phyloP scores from a whole-genome alignment of 2,888 invertebrate species.

The Trissoscelio sp. region DNA sequence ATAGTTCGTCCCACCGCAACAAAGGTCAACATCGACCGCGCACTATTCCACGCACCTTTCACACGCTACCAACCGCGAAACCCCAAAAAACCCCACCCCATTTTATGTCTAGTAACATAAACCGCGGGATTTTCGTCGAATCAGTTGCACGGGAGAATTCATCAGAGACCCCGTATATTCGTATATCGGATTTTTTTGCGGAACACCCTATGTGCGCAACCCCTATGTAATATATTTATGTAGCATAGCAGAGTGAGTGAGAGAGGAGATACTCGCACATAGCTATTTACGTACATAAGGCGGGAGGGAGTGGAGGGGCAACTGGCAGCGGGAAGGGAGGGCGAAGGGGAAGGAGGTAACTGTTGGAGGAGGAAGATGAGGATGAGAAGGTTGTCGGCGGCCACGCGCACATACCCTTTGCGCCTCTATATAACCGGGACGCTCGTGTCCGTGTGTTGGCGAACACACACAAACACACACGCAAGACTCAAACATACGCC shows the following conservation, averaged over 20 bases:
- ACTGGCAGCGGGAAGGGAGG: too few relatives aligned
- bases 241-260: slow-evolving; percentile 65
- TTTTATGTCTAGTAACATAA: neutral
- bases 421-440: slow-evolving; percentile 45
- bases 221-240: slow-evolving; percentile 78
- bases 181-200: slow-evolving; percentile 72
- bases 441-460: slow-evolving; percentile 34
- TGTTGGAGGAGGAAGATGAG: slow-evolving; percentile 68
- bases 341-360: slow-evolving; percentile 58
- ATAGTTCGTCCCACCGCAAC: too few relatives aligned
- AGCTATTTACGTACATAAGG: slow-evolving; percentile 73
- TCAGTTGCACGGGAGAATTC: slow-evolving; percentile 25
- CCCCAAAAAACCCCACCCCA: neutral
- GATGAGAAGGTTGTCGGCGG: slow-evolving; percentile 73
- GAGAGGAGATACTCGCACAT: slow-evolving; percentile 71
- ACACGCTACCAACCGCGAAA: slow-evolving; percentile 6
- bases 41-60: neutral
- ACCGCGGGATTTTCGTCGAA: slow-evolving; percentile 15
- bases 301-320: slow-evolving; percentile 63
- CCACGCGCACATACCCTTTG: slow-evolving; percentile 73
- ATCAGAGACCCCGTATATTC: slow-evolving; percentile 23
- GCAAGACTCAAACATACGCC: slow-evolving; percentile 68
- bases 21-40: neutral
- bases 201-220: slow-evolving; percentile 74
- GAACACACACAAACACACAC: slow-evolving; percentile 27